Evolutionary conservation across 2,797 vertebrate genomes (phyloP).

Genomic region (Neoniphon sammara): DNA sequence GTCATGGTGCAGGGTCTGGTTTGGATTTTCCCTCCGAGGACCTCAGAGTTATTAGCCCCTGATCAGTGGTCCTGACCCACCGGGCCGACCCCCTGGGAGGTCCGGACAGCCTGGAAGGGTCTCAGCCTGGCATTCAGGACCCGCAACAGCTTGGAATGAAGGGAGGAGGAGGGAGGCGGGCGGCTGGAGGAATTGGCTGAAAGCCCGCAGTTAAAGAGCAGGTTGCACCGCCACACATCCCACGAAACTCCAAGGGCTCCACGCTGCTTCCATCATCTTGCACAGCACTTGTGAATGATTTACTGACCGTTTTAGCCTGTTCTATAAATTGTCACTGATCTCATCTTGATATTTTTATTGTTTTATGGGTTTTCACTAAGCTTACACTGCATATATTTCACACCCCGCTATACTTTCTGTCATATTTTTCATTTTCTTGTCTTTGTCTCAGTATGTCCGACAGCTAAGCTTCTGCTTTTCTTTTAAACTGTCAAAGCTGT

Average conservation of each 20-base stretch:
- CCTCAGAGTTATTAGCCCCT: constrained; percentile 39
- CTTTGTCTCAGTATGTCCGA: no score
- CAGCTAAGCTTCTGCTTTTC: no score
- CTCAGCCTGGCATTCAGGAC: constrained; percentile 11
- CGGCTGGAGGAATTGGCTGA: constrained; percentile 19
- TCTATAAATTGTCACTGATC: no score
- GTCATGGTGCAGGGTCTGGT: background rate
- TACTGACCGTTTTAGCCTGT: background rate
- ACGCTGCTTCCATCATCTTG: constrained; percentile 2
- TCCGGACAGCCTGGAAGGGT: constrained; percentile 38
- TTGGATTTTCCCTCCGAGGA: constrained; percentile 24
- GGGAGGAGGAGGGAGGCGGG: background rate
- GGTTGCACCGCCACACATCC: constrained; percentile 7
- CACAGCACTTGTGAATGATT: constrained; percentile 4
- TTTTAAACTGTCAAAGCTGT: no score
- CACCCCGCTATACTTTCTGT: no score
- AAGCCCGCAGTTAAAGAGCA: constrained; percentile 24
- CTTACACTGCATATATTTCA: no score
- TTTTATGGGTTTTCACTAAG: no score
- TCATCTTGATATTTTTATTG: no score
- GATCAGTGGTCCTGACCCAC: constrained; percentile 51
- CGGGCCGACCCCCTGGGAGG: constrained; percentile 18
- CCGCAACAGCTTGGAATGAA: constrained; percentile 17
- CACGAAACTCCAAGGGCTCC: constrained; percentile 3
- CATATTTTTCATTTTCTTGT: no score